Evolutionary conservation across 2,888 invertebrate species (phyloP), one percentile per base, ranked within the genome.

Genomic region (Rhopalosiphum nymphaeae): DNA sequence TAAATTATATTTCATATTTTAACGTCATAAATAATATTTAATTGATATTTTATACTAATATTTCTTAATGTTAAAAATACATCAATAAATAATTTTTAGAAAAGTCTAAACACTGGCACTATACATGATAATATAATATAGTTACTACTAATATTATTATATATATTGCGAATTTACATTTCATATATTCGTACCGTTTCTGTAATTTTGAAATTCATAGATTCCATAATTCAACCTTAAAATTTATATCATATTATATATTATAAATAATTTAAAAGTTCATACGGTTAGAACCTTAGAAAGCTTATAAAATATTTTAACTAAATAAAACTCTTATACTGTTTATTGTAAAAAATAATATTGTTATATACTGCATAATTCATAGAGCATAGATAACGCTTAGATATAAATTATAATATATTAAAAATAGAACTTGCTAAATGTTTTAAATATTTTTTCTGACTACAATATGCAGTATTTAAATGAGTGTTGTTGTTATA

Each of bases 141-240:
- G 1, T 36, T 21, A 4, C 11, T 3, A 29, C 13, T n/a, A 44
- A n/a, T 46, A 86, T 86, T 86, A 44, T 46, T 46, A 29, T 86
- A 5, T 11, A 85, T 85, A 26, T 85, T 87, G 44, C 16, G 13
- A 29, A 49, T 29, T 5, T 87, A 49, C 86, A 11, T 49, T 5
- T 7, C 16, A 49, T 49, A 25, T 53, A 53, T 21, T n/a, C n/a
- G n/a, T n/a, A n/a, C n/a, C 53, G 53, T 53, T 53, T 53, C 21
- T 86, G 1, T 5, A 44, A 78, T 78, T 46, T 29, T 46, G 13
- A 86, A 86, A 46, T 46, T 1, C 2, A 46, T 5, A 13, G 1
- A 86, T 86, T 10, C 46, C 5, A 11, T 86, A 46, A 46, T 46
- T 86, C 5, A 91, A 42, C 78, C 78, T 84, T 91, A 91, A 91